Evolutionary conservation across 2,888 invertebrate genomes (phyloP).

Genomic region (Drosophila rubida): DNA sequence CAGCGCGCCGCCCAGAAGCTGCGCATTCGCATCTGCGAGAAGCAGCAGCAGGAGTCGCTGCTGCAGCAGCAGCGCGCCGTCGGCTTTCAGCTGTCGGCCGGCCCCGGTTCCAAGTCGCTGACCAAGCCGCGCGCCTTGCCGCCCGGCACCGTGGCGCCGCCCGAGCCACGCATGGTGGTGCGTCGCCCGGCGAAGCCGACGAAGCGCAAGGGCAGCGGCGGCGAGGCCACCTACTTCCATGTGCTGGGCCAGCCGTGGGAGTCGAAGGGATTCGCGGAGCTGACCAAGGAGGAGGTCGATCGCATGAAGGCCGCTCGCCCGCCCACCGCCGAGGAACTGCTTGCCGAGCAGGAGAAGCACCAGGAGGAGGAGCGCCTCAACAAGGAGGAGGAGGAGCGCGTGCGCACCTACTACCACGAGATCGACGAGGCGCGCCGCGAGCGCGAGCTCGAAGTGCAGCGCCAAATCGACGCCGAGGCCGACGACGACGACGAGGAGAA

Average conservation of each 20-base stretch:
- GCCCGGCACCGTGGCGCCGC: conserved; percentile 59
- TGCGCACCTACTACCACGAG: conserved; percentile 49
- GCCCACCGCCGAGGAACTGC: conserved; percentile 47
- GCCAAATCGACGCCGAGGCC: conserved; percentile 42
- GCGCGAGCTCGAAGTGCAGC: conserved; percentile 49
- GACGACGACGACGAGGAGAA: conserved; percentile 51
- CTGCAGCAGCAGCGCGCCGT: conserved; percentile 22
- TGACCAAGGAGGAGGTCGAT: conserved; percentile 52
- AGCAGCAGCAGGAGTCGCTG: conserved; percentile 34
- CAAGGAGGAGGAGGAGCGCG: conserved; percentile 58
- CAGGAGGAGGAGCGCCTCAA: conserved; percentile 53
- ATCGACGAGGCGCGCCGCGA: conserved; percentile 65
- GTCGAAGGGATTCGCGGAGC: conserved; percentile 62
- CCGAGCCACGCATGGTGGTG: not conserved
- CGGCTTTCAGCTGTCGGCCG: conserved; percentile 1
- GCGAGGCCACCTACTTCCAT: conserved; percentile 67
- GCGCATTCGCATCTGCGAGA: conserved; percentile 33
- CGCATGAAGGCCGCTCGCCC: conserved; percentile 53
- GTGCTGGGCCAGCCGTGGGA: conserved; percentile 65
- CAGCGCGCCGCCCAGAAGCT: conserved; percentile 16
- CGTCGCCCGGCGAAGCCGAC: conserved; percentile 15
- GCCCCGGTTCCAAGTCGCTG: not conserved
- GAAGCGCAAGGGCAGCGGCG: conserved; percentile 31
- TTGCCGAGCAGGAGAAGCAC: conserved; percentile 39
- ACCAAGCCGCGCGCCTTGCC: conserved; percentile 38